Conservation (phyloP, 2,888 invertebrate species). For the Gnatocerus cornutus region DNA sequence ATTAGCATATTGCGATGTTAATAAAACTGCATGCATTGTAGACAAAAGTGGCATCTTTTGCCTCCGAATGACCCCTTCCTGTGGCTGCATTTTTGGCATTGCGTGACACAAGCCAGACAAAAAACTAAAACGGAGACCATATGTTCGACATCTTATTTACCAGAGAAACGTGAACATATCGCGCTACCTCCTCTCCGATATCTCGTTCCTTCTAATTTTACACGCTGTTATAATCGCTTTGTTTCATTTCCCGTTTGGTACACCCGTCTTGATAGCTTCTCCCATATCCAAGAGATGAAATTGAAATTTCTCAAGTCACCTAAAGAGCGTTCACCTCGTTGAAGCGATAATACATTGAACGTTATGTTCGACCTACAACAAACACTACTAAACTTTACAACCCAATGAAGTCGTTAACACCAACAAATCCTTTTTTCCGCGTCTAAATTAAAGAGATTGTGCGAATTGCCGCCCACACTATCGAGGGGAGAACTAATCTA, state of each 20-base stretch:
- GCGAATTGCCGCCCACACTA: constrained; percentile 50
- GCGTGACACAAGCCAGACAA: constrained; percentile 3
- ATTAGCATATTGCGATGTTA: too few relatives aligned
- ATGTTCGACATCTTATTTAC: not conserved
- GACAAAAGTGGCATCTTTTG: not conserved
- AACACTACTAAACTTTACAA: constrained; percentile 13
- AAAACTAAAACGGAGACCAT: constrained; percentile 7
- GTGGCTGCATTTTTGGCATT: constrained; percentile 2
- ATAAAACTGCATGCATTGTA: too few relatives aligned
- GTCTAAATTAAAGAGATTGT: constrained; percentile 5
- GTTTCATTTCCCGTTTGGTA: constrained; percentile 16
- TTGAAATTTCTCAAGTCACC: constrained; percentile 36
- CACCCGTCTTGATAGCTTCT: constrained; percentile 9
- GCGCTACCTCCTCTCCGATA: constrained; percentile 5
- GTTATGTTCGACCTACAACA: constrained; percentile 16
- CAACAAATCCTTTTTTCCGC: constrained; percentile 4
- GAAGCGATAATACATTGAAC: constrained; percentile 12
- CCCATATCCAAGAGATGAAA: constrained; percentile 26
- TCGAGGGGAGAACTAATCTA: constrained; percentile 57
- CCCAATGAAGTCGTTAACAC: constrained; percentile 4
- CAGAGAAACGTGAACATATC: constrained; percentile 7
- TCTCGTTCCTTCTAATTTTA: constrained; percentile 21
- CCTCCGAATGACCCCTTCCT: not conserved
- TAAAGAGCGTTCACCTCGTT: constrained; percentile 31
- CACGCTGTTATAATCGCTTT: constrained; percentile 26